Evolutionary conservation across 1,140 invertebrate genomes (phyloP).

Genomic region (Drosophila malerkotliana): DNA sequence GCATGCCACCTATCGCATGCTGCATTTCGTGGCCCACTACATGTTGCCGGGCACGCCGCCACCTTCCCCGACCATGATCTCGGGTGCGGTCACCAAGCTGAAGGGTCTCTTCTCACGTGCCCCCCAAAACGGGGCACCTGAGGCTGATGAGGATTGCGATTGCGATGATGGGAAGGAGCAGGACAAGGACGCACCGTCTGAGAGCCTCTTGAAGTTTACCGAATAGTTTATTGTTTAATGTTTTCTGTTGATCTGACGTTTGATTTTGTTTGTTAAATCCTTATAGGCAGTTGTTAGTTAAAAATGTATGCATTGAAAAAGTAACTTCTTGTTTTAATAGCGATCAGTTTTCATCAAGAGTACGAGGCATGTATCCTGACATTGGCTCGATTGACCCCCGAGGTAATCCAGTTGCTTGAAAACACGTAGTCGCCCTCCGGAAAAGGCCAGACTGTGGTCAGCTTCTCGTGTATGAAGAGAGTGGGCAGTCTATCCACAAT

Average conservation of each 20-base stretch:
- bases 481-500: constrained; percentile 24
- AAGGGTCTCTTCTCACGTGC: constrained; percentile 30
- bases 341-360: not conserved
- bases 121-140: not conserved
- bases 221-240: not conserved
- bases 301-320: not conserved
- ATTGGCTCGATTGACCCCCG: not conserved
- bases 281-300: not conserved
- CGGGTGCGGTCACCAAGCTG: constrained; percentile 33
- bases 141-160: not conserved
- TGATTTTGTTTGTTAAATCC: constrained; percentile 10
- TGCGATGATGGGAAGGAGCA: not conserved
- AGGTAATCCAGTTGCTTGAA: constrained; percentile 11
- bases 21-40: constrained; percentile 69
- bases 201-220: not conserved
- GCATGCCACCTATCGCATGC: constrained; percentile 58
- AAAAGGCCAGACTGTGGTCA: not conserved
- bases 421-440: constrained; percentile 27
- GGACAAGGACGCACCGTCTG: not conserved
- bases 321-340: not conserved
- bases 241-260: not conserved
- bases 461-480: not conserved
- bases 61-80: constrained; percentile 27
- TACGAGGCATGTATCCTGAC: constrained; percentile 13
- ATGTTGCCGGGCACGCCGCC: constrained; percentile 63